phyloP scores from a whole-genome alignment of 2,113 vertebrate genomes.

The Xenopus laevis region DNA sequence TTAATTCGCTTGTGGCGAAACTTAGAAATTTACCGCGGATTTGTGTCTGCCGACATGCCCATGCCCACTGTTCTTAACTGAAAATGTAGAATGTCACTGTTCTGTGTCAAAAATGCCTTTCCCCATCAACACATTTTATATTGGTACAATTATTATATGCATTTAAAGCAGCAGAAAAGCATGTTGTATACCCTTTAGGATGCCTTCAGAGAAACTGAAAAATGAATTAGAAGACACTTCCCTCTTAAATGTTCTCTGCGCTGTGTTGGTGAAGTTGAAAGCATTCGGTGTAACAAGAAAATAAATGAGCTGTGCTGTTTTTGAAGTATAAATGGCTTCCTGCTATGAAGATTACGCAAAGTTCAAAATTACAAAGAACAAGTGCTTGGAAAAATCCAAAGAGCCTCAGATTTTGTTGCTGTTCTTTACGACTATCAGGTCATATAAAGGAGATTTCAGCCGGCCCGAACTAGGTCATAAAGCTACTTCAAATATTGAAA shows the following conservation, averaged over 20 bases:
- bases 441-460: not conserved
- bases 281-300: constrained; percentile 1
- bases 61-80: no score
- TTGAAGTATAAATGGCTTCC: not conserved
- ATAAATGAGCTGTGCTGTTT: not conserved
- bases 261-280: not conserved
- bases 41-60: no score
- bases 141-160: not conserved
- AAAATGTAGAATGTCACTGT: no score
- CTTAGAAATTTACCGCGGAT: no score
- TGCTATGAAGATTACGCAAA: not conserved
- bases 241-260: not conserved
- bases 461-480: not conserved
- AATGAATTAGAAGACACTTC: not conserved
- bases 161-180: not conserved
- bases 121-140: not conserved
- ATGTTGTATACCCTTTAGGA: not conserved
- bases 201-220: not conserved
- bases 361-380: not conserved
- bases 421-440: not conserved
- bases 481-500: not conserved
- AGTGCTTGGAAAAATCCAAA: not conserved
- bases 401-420: not conserved
- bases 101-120: not conserved
- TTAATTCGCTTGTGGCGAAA: no score